Percentiles rank a stretch among this genome's conserved stretches.
phyloP scores from a whole-genome alignment of 2,113 vertebrate species.

The Amia ocellicauda region DNA sequence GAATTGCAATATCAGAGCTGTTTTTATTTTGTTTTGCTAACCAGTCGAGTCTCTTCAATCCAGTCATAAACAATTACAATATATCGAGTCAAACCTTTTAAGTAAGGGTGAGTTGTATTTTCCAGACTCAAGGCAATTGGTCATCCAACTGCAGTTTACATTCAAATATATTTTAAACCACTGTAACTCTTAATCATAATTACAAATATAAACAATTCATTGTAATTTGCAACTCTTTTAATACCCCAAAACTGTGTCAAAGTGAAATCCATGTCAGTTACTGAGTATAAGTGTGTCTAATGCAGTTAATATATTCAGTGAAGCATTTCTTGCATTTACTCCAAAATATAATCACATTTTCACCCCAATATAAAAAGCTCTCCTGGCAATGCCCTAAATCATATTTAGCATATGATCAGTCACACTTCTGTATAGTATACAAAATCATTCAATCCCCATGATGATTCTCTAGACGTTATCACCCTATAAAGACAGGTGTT shows the following conservation, averaged over 20 bases:
- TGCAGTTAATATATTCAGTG: slow-evolving; percentile 33
- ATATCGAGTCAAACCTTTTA: neutral
- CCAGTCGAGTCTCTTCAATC: neutral
- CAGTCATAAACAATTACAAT: neutral
- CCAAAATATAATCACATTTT: slow-evolving; percentile 33
- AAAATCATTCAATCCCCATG: slow-evolving; percentile 29
- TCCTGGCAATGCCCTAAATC: slow-evolving; percentile 27
- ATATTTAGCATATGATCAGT: slow-evolving; percentile 33
- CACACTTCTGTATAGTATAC: slow-evolving; percentile 19
- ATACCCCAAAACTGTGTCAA: slow-evolving; percentile 22
- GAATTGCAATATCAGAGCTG: neutral
- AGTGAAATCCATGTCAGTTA: slow-evolving; percentile 19
- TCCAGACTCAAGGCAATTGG: no score
- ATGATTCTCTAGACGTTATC: no score
- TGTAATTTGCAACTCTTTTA: slow-evolving; percentile 18
- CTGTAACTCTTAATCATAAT: neutral
- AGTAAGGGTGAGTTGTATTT: no score
- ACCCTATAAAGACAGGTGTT: no score
- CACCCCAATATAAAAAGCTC: slow-evolving; percentile 21
- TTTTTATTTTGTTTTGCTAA: neutral
- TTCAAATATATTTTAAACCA: slow-evolving; percentile 3
- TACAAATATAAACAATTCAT: slow-evolving; percentile 27
- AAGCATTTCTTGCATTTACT: slow-evolving; percentile 19
- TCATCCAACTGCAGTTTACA: neutral
- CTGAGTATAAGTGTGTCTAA: slow-evolving; percentile 31